Conservation (phyloP, 2,113 vertebrate species). For the Oryzias melastigma region DNA sequence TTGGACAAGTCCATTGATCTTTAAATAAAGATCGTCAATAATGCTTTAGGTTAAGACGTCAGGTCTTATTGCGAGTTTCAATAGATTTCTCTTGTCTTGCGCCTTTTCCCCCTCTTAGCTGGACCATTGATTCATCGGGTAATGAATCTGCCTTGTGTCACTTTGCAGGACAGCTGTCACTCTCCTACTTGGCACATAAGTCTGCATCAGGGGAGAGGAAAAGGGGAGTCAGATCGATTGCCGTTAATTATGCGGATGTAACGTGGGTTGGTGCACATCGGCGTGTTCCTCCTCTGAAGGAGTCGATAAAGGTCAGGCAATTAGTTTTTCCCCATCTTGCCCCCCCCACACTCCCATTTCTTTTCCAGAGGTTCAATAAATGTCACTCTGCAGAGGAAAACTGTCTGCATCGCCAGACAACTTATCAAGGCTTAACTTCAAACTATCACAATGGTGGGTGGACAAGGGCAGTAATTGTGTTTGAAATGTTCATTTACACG, state of each 20-base stretch:
- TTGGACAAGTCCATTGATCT: constrained; percentile 51
- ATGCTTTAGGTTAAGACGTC: constrained; percentile 46
- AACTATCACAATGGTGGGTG: background rate
- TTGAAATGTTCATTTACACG: background rate
- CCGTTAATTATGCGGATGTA: constrained; percentile 77
- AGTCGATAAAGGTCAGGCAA: constrained; percentile 80
- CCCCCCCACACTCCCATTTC: background rate
- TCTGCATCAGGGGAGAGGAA: constrained; percentile 65
- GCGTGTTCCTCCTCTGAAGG: constrained; percentile 66
- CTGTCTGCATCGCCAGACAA: constrained; percentile 36
- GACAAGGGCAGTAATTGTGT: background rate
- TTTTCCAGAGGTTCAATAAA: constrained; percentile 51
- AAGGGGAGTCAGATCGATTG: constrained; percentile 66
- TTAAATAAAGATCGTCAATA: constrained; percentile 56
- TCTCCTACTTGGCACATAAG: constrained; percentile 48
- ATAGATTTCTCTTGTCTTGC: constrained; percentile 34
- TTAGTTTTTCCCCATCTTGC: constrained; percentile 53
- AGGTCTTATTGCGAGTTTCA: constrained; percentile 15
- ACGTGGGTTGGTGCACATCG: constrained; percentile 61
- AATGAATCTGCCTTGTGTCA: constrained; percentile 65
- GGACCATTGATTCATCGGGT: constrained; percentile 43
- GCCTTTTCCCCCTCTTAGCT: background rate
- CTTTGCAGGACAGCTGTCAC: constrained; percentile 68
- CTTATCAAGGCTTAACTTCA: constrained; percentile 14
- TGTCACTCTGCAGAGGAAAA: constrained; percentile 45